Base-by-base conservation (phyloP, 2,888 invertebrate genomes). In the Drosophila maculinotata region DNA sequence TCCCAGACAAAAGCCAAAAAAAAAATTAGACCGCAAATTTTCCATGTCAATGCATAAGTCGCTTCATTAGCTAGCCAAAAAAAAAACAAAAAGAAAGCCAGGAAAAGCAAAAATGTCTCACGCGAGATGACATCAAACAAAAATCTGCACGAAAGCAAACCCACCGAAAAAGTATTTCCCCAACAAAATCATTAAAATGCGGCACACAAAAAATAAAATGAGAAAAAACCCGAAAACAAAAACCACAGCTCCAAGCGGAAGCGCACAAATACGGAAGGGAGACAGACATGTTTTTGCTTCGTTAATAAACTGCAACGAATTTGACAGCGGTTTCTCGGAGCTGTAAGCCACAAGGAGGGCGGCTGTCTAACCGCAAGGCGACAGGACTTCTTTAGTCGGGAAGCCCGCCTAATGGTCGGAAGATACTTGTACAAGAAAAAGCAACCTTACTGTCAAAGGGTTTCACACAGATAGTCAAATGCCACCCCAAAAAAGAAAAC, bases 1-100 rank as follows among this genome's bases (percentile, higher is more conserved):
- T 36, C 41, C 0, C 35, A 39, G 1, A 9, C n/a, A 10, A 17
- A 36, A 15, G 8, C 8, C 1, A 20, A 20, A 12, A 1, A 9
- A 56, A 59, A 72, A 65, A 67, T 39, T 48, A 60, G 41, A 71
- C 85, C 87, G 73, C 79, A 82, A 78, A 85, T 82, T 87, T 87
- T 81, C 85, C 87, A 84, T 85, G 87, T 85, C 87, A 82, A 66
- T 87, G 87, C 87, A 83, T 85, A 84, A 86, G 81, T 81, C 79
- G 82, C 85, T 82, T 82, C 87, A 82, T 82, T 82, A 82, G 87
- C 69, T 64, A 44, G n/a, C 41, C 69, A 58, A 30, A 44, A 56
- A 39, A 45, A 52, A 17, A 9, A 12, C 31, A 26, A 57, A 54
- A 41, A 12, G 33, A 28, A 14, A 35, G n/a, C n/a, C n/a, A n/a